Evolutionary conservation across 2,888 invertebrate species (phyloP), one percentile per base, ranked within the genome.

Genomic region (Oscheius onirici): DNA sequence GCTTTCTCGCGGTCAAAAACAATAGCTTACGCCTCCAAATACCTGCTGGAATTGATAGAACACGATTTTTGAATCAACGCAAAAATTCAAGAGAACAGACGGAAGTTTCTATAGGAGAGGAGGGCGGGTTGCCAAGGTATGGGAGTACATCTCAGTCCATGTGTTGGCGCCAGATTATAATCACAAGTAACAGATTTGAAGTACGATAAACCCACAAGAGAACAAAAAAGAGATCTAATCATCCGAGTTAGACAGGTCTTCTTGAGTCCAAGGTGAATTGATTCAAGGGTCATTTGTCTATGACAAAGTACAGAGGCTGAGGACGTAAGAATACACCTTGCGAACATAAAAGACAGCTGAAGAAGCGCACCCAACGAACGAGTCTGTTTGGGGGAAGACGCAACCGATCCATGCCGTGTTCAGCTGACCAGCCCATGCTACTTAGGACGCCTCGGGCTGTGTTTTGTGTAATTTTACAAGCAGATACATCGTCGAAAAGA

Each of bases 201-300:
- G 20, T 40, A 41, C 15, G 58, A 58, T 58, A 58, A 58, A 43
- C 58, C 58, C 58, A 40, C 58, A 58, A 22, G 58, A 20, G 40
- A 58, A 22, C 34, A 63, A 61, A 63, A 63, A 49, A 20, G n/a
- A 63, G 63, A 63, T 63, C 63, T 63, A 63, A 63, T 63, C 63
- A 49, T 34, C 34, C 13, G 49, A 26, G 49, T 26, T 44, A 24
- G 63, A 49, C 63, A 20, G 46, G n/a, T 57, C 34, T 17, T 26
- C 24, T 44, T 43, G 24, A 60, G 40, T 22, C 41, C 60, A 22
- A 60, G 60, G 60, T 43, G 43, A 60, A 24, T 51, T 15, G 46
- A 20, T 46, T 20, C 46, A 46, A 46, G n/a, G 3, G 46, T 5
- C 1, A 46, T 46, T 46, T 15, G 20, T 46, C 46, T 15, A n/a